These are phyloP conservation scores for Rhegmatorhina hoffmannsi DNA, from an alignment of 2,113 vertebrate species.

Conservation along the genomic window DNA sequence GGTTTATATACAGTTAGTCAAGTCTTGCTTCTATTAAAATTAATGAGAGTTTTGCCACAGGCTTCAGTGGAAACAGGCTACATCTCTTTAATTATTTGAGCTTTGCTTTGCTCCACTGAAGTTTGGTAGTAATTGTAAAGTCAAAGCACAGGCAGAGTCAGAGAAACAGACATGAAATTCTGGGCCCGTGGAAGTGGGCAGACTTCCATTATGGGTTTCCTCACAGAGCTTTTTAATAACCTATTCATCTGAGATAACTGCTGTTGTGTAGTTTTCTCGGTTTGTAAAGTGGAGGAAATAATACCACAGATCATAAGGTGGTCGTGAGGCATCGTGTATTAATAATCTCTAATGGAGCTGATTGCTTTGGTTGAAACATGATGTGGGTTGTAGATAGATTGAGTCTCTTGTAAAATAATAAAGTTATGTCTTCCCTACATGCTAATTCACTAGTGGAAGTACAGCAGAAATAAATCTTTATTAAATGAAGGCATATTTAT, in stretches of 20 bases:
- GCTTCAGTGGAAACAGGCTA: background rate
- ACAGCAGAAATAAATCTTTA: background rate
- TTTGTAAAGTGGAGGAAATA: conserved; percentile 10
- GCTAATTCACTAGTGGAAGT: background rate
- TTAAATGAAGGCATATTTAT: background rate
- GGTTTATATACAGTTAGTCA: background rate
- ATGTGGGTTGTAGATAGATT: background rate
- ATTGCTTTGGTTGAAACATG: background rate
- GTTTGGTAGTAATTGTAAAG: conserved; percentile 3
- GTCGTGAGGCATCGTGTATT: background rate
- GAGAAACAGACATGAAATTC: background rate
- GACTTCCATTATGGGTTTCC: conserved; percentile 13
- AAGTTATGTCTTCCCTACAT: background rate
- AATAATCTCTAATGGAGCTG: background rate
- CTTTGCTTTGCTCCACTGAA: conserved; percentile 1
- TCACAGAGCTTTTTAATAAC: conserved; percentile 20
- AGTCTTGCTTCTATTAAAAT: conserved; percentile 15
- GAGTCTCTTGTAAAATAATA: background rate
- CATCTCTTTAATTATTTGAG: conserved; percentile 22
- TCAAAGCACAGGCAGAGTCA: background rate
- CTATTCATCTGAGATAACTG: background rate
- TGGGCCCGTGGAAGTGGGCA: background rate
- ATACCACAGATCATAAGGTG: conserved; percentile 1
- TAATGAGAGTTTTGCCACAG: conserved; percentile 30
- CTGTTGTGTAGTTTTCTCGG: background rate